phyloP scores from a whole-genome alignment of 2,797 vertebrate species.

The Nyctalus aviator region DNA sequence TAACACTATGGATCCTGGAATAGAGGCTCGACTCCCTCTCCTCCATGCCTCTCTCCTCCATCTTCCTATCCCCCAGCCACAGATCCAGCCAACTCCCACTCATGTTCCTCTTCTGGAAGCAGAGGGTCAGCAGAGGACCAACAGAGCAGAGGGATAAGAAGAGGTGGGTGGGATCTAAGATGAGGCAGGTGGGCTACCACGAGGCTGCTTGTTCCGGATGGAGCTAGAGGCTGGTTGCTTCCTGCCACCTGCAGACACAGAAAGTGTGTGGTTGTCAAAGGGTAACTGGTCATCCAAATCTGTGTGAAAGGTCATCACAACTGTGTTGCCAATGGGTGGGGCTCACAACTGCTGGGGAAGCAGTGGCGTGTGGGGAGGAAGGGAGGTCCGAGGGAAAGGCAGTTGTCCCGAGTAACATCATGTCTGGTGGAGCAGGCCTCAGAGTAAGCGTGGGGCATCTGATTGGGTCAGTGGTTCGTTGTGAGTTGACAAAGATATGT shows the following conservation, averaged over 20 bases:
- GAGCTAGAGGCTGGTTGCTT: neutral
- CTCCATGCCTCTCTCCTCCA: too few species aligned
- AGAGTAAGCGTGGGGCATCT: neutral
- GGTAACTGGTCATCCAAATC: neutral
- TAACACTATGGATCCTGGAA: neutral
- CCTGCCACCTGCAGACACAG: neutral
- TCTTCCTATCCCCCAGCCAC: neutral
- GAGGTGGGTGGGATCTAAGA: neutral
- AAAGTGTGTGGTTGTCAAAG: neutral
- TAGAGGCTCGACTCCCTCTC: neutral
- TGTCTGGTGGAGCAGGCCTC: neutral
- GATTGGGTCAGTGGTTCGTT: neutral
- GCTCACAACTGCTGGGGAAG: neutral
- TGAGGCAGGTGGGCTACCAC: neutral
- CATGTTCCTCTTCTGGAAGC: neutral
- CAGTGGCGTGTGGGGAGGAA: neutral
- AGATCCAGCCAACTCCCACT: neutral
- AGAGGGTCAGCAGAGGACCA: neutral
- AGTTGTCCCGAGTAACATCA: neutral
- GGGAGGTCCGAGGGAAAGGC: neutral
- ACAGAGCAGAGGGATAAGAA: neutral
- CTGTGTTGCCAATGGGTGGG: accelerated
- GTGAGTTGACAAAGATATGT: neutral
- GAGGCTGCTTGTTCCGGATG: neutral
- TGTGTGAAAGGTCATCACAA: neutral